Conservation (phyloP, 2,888 invertebrate species). For the Pterobdella sp. region DNA sequence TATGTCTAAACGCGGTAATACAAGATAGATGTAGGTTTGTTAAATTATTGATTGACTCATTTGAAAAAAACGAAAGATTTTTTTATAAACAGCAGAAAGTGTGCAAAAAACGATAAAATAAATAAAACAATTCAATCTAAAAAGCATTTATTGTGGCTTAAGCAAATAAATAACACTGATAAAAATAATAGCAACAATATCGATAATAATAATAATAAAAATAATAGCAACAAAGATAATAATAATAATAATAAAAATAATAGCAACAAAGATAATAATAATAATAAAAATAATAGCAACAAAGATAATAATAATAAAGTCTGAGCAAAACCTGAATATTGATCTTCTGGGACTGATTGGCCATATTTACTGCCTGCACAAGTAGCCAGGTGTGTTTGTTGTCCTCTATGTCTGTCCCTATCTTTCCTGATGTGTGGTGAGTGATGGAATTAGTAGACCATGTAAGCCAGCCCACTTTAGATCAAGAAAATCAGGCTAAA, state of each 20-base stretch:
- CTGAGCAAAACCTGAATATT: conserved; percentile 42
- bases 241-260: no score
- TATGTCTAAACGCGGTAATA: background rate
- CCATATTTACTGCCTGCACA: conserved; percentile 65
- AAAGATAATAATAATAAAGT: background rate
- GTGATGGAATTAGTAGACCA: no score
- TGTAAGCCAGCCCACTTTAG: no score
- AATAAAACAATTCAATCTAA: background rate
- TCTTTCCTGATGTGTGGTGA: conserved; percentile 61
- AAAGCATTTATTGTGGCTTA: background rate
- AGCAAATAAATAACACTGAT: no score
- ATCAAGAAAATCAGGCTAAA: no score
- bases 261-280: no score
- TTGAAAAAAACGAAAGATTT: no score
- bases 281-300: background rate
- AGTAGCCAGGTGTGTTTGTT: conserved; percentile 94
- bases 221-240: no score
- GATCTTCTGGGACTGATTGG: conserved; percentile 41
- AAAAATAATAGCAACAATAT: no score
- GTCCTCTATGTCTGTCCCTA: conserved; percentile 82
- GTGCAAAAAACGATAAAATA: no score
- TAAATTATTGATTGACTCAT: background rate
- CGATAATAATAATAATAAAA: no score
- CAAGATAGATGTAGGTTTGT: background rate
- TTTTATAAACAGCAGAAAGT: no score